Conservation (phyloP, 2,797 vertebrate species). For the Phoxinus dragarum region DNA sequence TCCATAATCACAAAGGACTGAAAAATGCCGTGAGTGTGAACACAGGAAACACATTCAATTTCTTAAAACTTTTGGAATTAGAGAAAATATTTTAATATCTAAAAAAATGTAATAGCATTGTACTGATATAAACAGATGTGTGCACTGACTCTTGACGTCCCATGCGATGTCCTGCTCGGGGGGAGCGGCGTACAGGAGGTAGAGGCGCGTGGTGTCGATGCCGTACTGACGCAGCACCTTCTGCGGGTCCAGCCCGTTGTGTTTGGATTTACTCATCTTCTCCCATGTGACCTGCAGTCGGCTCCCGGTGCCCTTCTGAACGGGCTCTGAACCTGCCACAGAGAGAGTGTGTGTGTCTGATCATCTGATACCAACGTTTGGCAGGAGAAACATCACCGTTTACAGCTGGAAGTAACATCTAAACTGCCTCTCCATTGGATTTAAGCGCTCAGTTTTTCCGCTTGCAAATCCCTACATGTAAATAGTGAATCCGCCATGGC, state of each 20-base stretch:
- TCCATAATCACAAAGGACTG: not conserved
- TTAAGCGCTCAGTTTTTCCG: not conserved
- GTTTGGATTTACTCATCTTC: conserved; percentile 99
- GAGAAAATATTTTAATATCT: not conserved
- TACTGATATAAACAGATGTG: no score
- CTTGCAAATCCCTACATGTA: no score
- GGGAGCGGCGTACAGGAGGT: conserved; percentile 90
- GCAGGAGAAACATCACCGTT: not conserved
- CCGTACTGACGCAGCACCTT: conserved; percentile 88
- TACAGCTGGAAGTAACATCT: not conserved
- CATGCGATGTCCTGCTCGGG: conserved; percentile 97
- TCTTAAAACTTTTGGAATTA: not conserved
- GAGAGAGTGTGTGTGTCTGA: not conserved
- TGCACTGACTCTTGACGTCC: conserved; percentile 90
- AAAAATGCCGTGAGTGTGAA: not conserved
- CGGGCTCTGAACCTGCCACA: conserved; percentile 80
- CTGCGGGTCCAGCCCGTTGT: conserved; percentile 93
- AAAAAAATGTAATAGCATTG: no score
- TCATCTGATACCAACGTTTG: no score
- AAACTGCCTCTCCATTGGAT: not conserved
- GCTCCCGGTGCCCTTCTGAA: conserved; percentile 74
- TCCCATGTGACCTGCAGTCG: conserved; percentile 88
- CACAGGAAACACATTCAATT: no score
- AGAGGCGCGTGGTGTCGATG: conserved; percentile 90
- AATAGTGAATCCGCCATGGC: no score